phyloP scores from a whole-genome alignment of 2,113 vertebrate genomes.

The Passer montanus region DNA sequence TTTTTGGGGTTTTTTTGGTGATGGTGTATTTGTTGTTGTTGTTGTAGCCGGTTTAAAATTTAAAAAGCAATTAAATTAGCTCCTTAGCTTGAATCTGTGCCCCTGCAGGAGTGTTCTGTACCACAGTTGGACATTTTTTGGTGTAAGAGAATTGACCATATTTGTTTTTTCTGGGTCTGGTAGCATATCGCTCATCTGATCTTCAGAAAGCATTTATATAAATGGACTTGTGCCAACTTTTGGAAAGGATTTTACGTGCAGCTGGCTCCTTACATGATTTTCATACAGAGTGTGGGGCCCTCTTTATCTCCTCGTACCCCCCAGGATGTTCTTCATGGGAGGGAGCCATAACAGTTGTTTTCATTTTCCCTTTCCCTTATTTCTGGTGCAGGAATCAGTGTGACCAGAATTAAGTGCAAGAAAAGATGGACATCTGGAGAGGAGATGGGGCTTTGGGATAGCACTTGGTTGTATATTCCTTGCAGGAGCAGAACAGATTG shows the following conservation, averaged over 20 bases:
- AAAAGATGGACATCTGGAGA: slow-evolving; percentile 56
- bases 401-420: slow-evolving; percentile 53
- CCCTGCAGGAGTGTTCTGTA: background rate
- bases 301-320: slow-evolving; percentile 2
- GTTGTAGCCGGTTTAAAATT: background rate
- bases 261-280: slow-evolving; percentile 18
- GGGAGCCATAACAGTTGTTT: slow-evolving; percentile 39
- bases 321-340: slow-evolving; percentile 54
- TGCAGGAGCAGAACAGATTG: background rate
- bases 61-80: background rate
- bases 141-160: background rate
- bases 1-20: background rate
- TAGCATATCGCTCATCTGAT: slow-evolving; percentile 5
- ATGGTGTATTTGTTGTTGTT: background rate
- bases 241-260: slow-evolving; percentile 6
- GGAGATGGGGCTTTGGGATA: background rate
- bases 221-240: slow-evolving; percentile 38
- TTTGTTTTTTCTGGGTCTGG: slow-evolving; percentile 7
- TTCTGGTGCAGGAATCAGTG: background rate
- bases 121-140: background rate
- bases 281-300: background rate
- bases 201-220: slow-evolving; percentile 13
- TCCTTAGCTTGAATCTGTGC: background rate
- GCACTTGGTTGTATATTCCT: background rate
- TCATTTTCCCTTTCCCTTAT: slow-evolving; percentile 22